Base-by-base conservation (phyloP, 2,888 invertebrate genomes). In the Eucera pruinosa region DNA sequence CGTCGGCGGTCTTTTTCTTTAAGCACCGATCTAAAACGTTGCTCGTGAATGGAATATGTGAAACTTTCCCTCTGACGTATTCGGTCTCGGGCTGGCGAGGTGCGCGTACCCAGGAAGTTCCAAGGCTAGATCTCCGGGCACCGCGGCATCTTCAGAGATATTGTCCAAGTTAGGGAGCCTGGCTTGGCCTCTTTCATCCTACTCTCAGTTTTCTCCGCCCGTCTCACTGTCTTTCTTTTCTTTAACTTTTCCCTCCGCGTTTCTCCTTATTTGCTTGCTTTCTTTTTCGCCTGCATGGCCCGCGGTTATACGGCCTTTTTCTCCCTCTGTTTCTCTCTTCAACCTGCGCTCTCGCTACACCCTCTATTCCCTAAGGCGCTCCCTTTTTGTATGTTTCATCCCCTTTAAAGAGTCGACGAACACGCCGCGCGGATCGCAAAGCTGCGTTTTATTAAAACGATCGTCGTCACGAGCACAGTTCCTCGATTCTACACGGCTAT, bases 111-210 rank as follows among this genome's bases (percentile, higher is more conserved):
- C 54, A 72, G 67, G 77, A 84, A 88, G 80, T 87, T 88, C 77
- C 81, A 80, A 87, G 87, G 80, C 82, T 85, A 83, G 82, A 74
- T 71, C 81, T 81, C 71, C 61, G 68, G 74, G 78, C 82, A 75
- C 69, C 75, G 72, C 75, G 75, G 83, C 86, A 85, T 87, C 87
- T 87, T 83, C 78, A 83, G 78, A 86, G 85, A 88, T 87, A 88
- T 86, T 88, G 86, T 87, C 86, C 82, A 82, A 88, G 84, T 86
- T 87, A 83, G 84, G 69, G 80, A 69, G 77, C 72, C 75, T 73
- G 67, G 70, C 60, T 78, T 58, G 81, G 67, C 71, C 70, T 62
- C 71, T 71, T 72, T 73, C 81, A 77, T 80, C 75, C 68, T 74
- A 52, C 78, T 79, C 78, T 47, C 39, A 0, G 30, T 18, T 47